These are phyloP conservation scores for Ctenopoma multispine DNA, from an alignment of 2,797 vertebrate species.

Conservation along the genomic window DNA sequence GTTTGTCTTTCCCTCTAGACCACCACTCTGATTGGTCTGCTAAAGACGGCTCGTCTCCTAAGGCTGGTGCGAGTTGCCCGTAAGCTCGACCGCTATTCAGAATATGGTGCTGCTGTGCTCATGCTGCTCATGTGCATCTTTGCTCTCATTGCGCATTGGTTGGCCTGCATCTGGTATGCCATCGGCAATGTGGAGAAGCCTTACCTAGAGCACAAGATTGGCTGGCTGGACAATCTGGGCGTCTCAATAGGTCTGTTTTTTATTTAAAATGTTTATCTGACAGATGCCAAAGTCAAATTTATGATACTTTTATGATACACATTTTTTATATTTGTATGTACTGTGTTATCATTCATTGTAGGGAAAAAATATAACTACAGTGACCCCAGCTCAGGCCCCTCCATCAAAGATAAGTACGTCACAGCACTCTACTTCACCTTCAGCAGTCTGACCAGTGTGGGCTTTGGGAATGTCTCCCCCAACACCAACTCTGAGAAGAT, in stretches of 20 bases:
- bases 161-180: slow-evolving; percentile 99
- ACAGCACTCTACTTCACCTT: slow-evolving; percentile 99
- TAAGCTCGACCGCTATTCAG: slow-evolving; percentile 97
- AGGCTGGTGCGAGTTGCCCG: slow-evolving; percentile 96
- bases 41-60: slow-evolving; percentile 96
- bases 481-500: slow-evolving; percentile 99
- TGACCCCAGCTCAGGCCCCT: slow-evolving; percentile 94
- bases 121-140: slow-evolving; percentile 99
- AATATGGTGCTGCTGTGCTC: slow-evolving; percentile 97
- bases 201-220: slow-evolving; percentile 96
- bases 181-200: slow-evolving; percentile 98
- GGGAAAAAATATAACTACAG: slow-evolving; percentile 98
- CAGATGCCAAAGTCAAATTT: neutral
- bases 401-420: slow-evolving; percentile 99
- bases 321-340: neutral
- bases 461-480: slow-evolving; percentile 98
- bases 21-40: slow-evolving; percentile 96
- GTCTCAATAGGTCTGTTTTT: slow-evolving; percentile 86
- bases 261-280: neutral
- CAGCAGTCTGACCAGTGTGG: slow-evolving; percentile 99
- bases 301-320: neutral
- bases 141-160: slow-evolving; percentile 97
- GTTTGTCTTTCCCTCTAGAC: slow-evolving; percentile 82
- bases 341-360: slow-evolving; percentile 4
- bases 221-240: slow-evolving; percentile 98